Evolutionary conservation across 2,888 invertebrate genomes (phyloP).

Genomic region (Hydrotaea cyrtoneurina): DNA sequence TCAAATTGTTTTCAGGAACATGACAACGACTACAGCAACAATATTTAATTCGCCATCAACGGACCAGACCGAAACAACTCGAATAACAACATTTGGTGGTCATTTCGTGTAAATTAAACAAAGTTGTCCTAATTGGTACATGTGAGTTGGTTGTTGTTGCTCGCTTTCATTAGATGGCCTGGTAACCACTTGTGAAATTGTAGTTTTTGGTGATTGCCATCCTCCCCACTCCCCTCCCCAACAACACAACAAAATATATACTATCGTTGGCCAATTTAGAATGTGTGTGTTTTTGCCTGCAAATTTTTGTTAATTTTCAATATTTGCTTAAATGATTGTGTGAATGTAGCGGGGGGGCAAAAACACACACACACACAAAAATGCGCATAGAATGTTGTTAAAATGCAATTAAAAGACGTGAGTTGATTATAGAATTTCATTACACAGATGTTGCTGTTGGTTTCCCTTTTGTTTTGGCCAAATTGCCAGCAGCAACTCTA

Average conservation of each 20-base stretch:
- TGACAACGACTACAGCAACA: neutral
- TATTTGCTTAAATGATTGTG: conserved; percentile 7
- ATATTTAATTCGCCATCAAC: neutral
- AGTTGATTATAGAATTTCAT: conserved; percentile 50
- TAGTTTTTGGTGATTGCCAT: conserved; percentile 1
- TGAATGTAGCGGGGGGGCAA: neutral
- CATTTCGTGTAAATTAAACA: conserved; percentile 21
- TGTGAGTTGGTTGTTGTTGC: neutral
- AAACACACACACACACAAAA: neutral
- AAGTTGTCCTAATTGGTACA: neutral
- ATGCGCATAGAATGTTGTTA: conserved; percentile 41
- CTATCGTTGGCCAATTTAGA: neutral
- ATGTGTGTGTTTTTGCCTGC: neutral
- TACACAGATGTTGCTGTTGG: no score
- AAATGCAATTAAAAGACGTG: conserved; percentile 66
- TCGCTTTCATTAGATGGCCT: neutral
- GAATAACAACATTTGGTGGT: neutral
- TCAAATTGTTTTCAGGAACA: no score
- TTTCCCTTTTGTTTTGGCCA: no score
- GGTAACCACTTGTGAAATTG: neutral
- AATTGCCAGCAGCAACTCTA: no score
- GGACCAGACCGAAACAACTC: neutral
- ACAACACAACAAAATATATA: neutral
- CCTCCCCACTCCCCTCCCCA: no score
- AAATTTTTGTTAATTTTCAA: neutral